Conservation (phyloP, 1,140 invertebrate genomes). For the Holcopasites calliopsidis region DNA sequence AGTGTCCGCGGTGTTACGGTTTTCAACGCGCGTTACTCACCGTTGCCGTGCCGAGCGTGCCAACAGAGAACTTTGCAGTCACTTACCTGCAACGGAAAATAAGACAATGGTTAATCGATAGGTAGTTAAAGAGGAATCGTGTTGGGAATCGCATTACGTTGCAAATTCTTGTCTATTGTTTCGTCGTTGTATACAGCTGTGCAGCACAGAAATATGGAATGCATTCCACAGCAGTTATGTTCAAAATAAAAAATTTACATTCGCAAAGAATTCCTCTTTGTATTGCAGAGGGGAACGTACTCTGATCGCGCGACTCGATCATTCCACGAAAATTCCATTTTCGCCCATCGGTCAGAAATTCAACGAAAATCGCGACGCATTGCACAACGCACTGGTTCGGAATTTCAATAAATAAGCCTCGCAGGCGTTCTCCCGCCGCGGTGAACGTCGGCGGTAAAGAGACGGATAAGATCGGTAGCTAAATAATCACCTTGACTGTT, state of each 20-base stretch:
- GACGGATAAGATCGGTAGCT: constrained; percentile 49
- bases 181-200: neutral
- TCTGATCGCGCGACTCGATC: too few relatives aligned
- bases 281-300: too few relatives aligned
- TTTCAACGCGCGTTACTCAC: constrained; percentile 10
- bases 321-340: too few relatives aligned
- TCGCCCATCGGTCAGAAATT: neutral
- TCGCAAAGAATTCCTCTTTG: too few relatives aligned
- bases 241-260: too few relatives aligned
- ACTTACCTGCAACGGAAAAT: constrained; percentile 35
- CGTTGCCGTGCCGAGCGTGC: neutral
- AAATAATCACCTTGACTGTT: constrained; percentile 58
- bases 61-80: neutral
- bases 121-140: neutral
- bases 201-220: neutral
- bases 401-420: constrained; percentile 48
- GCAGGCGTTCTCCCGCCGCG: constrained; percentile 8
- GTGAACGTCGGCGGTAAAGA: constrained; percentile 3
- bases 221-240: too few relatives aligned
- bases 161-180: neutral
- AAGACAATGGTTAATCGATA: constrained; percentile 24
- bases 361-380: constrained; percentile 27
- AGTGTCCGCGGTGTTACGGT: neutral
- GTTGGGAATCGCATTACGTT: neutral
- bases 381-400: constrained; percentile 2